Evolutionary conservation across 2,113 vertebrate genomes (phyloP).

Genomic region (Peromyscus californicus): DNA sequence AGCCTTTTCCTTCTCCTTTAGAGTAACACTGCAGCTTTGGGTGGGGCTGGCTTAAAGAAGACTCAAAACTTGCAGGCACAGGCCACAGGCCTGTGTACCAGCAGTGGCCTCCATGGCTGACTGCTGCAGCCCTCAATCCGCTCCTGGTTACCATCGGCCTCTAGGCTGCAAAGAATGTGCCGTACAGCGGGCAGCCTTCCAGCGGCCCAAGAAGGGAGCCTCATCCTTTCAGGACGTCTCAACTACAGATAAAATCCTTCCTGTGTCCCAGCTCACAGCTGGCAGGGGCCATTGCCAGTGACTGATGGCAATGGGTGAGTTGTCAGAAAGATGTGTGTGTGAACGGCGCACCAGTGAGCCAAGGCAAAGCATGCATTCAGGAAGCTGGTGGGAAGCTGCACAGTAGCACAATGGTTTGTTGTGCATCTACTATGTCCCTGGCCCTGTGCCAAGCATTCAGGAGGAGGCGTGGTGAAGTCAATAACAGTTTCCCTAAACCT

Average conservation of each 20-base stretch:
- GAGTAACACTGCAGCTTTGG: neutral
- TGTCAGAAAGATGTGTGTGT: constrained; percentile 78
- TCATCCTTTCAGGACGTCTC: constrained; percentile 78
- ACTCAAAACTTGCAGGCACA: neutral
- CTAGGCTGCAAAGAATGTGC: constrained; percentile 78
- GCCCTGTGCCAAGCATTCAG: constrained; percentile 28
- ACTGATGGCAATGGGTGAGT: constrained; percentile 54
- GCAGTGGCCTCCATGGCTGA: neutral
- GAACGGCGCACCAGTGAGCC: neutral
- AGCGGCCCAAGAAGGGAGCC: constrained; percentile 64
- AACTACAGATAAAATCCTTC: constrained; percentile 79
- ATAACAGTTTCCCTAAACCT: neutral
- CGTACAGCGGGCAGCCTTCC: constrained; percentile 67
- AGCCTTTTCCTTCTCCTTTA: neutral
- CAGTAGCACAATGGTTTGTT: constrained; percentile 25
- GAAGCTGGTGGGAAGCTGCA: constrained; percentile 63
- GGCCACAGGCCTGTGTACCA: neutral
- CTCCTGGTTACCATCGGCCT: constrained; percentile 64
- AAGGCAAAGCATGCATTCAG: constrained; percentile 23
- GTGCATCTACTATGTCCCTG: constrained; percentile 12
- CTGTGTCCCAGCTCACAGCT: constrained; percentile 71
- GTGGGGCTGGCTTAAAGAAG: neutral
- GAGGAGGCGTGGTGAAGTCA: neutral
- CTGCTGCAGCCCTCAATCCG: neutral
- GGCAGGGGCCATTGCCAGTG: constrained; percentile 60